These are phyloP conservation scores for Nanger granti DNA, from an alignment of 2,113 vertebrate genomes.

Conservation along the genomic window DNA sequence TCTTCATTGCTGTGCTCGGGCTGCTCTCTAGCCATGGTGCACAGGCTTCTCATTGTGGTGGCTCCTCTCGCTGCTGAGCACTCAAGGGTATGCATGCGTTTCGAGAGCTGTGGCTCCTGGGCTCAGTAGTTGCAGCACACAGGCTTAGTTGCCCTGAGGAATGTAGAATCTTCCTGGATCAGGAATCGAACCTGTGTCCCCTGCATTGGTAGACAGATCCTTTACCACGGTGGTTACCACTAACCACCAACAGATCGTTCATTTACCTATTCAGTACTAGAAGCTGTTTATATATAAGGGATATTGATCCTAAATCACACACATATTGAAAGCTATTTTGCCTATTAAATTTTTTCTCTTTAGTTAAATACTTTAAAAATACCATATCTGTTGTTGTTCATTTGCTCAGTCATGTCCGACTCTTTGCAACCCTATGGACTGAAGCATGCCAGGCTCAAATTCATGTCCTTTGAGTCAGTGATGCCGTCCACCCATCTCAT, in stretches of 20 bases:
- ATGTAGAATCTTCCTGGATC: neutral
- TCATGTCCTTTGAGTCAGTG: neutral
- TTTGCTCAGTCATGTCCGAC: neutral
- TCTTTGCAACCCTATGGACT: neutral
- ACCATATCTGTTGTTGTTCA: neutral
- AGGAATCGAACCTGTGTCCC: neutral
- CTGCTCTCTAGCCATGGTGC: rapidly evolving
- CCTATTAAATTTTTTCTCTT: neutral
- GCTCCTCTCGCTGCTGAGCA: neutral
- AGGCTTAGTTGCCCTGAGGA: neutral
- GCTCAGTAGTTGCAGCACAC: neutral
- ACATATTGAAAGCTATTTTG: neutral
- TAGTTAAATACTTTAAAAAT: neutral
- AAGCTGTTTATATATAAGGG: neutral
- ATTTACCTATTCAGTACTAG: neutral
- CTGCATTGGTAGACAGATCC: neutral
- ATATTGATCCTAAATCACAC: neutral
- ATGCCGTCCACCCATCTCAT: neutral
- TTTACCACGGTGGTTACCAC: neutral
- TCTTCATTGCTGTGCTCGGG: rapidly evolving
- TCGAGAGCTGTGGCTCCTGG: neutral
- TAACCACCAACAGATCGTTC: neutral
- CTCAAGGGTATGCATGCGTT: rapidly evolving
- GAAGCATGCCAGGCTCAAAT: neutral
- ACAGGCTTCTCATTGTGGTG: neutral